Evolutionary conservation across 2,888 invertebrate species (phyloP).

Genomic region (Deilephila porcellus): DNA sequence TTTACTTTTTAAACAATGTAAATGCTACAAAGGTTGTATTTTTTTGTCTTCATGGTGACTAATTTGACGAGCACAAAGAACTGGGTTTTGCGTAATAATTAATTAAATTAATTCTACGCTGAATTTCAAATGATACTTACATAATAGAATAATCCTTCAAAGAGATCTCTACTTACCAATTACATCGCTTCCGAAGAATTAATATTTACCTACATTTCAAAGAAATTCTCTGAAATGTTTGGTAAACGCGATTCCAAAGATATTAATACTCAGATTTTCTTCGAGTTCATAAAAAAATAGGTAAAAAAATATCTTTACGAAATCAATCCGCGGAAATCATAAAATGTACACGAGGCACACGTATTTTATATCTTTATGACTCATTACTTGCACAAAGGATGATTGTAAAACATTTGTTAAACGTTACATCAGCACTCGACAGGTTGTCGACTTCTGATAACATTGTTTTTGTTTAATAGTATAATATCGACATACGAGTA

Average conservation of each 20-base stretch:
- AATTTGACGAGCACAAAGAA: no score
- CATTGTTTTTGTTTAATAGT: neutral
- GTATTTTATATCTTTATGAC: neutral
- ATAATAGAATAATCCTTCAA: neutral
- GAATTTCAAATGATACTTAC: neutral
- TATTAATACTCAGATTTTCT: no score
- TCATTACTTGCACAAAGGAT: conserved; percentile 4
- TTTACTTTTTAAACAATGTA: neutral
- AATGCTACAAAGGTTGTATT: neutral
- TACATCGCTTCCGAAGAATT: neutral
- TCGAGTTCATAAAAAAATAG: neutral
- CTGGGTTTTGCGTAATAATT: neutral
- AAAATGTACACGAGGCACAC: neutral
- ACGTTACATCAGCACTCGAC: neutral
- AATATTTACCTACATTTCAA: neutral
- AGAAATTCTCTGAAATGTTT: neutral
- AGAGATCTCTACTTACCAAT: neutral
- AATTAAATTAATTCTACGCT: neutral
- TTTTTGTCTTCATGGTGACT: no score
- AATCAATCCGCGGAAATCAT: neutral
- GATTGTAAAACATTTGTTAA: neutral
- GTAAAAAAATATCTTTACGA: neutral
- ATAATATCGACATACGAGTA: no score
- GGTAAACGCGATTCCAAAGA: neutral
- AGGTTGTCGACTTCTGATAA: conserved; percentile 4